Percentiles rank a stretch among this genome's conserved stretches.
These are phyloP conservation scores for Salvelinus alpinus DNA, from an alignment of 2,113 vertebrate species.

Conservation along the genomic window DNA sequence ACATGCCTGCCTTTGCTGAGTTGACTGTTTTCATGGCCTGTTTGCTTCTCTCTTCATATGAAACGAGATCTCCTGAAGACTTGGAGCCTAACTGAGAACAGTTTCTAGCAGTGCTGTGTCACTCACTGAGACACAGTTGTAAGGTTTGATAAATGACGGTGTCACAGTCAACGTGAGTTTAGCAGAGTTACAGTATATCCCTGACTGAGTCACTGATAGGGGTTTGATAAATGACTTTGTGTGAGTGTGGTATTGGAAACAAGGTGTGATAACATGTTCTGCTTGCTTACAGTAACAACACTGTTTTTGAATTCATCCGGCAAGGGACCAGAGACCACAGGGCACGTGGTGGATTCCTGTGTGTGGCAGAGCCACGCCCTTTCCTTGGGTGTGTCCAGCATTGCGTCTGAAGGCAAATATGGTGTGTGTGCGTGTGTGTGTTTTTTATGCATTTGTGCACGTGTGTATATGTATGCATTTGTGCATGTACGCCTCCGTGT, in stretches of 20 bases:
- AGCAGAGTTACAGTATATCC: not conserved
- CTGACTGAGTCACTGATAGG: not conserved
- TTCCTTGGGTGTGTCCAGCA: not conserved
- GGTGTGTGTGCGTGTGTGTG: not conserved
- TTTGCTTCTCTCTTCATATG: slow-evolving; percentile 42
- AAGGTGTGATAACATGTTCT: not conserved
- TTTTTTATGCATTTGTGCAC: not conserved
- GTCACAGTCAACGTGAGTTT: not conserved
- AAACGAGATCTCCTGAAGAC: slow-evolving; percentile 24
- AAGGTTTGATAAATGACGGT: not conserved
- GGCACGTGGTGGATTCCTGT: not conserved
- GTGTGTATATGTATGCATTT: not conserved
- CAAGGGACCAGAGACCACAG: not conserved
- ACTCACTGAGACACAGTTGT: not conserved
- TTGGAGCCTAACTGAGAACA: slow-evolving; percentile 2
- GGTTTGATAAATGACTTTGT: not conserved
- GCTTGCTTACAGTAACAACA: not conserved
- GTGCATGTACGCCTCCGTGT: not conserved
- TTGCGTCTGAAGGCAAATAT: not conserved
- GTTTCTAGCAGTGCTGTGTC: not conserved
- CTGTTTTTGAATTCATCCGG: not conserved
- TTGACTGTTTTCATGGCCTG: slow-evolving; percentile 35
- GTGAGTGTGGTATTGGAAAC: not conserved
- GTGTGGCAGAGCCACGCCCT: not conserved
- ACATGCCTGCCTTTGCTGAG: slow-evolving; percentile 45